Evolutionary conservation across 1,140 invertebrate species (phyloP).

Genomic region (Euborellia annulipes): DNA sequence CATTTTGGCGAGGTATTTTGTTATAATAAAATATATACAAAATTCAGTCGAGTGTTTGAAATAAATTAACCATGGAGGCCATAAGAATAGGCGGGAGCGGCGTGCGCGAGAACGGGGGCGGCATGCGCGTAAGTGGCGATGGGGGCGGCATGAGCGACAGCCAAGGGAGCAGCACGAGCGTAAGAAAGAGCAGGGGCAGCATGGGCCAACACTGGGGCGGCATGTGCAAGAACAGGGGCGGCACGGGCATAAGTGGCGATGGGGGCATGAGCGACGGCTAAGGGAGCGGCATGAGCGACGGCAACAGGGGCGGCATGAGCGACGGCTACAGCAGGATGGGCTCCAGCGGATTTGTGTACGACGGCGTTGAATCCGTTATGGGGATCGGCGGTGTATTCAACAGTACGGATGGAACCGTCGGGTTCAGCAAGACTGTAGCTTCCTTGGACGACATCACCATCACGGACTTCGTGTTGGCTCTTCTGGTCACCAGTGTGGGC

Average conservation of each 20-base stretch:
- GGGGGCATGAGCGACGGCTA: constrained; percentile 1
- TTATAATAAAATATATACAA: too few relatives aligned
- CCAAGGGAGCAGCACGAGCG: neutral
- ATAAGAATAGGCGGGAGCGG: too few relatives aligned
- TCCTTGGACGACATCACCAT: too few relatives aligned
- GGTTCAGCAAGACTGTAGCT: too few relatives aligned
- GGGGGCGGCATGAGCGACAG: neutral
- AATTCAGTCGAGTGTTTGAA: too few relatives aligned
- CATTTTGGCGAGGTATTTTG: too few relatives aligned
- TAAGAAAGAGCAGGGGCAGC: neutral
- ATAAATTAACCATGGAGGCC: too few relatives aligned
- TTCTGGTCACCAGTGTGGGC: constrained; percentile 8
- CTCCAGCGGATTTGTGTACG: constrained; percentile 5
- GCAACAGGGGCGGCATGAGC: neutral
- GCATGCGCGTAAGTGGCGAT: constrained; percentile 3
- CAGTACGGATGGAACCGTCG: too few relatives aligned
- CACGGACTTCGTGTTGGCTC: constrained; percentile 5
- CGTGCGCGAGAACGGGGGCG: constrained; percentile 6
- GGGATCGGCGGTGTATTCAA: too few relatives aligned
- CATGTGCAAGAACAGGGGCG: constrained; percentile 10
- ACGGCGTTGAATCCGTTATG: constrained; percentile 17
- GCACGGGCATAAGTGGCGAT: constrained; percentile 9
- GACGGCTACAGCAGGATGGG: neutral
- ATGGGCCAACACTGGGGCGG: constrained; percentile 4
- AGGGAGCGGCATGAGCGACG: constrained; percentile 3